phyloP scores from a whole-genome alignment of 2,888 invertebrate genomes.

The Leuctra nigra region DNA sequence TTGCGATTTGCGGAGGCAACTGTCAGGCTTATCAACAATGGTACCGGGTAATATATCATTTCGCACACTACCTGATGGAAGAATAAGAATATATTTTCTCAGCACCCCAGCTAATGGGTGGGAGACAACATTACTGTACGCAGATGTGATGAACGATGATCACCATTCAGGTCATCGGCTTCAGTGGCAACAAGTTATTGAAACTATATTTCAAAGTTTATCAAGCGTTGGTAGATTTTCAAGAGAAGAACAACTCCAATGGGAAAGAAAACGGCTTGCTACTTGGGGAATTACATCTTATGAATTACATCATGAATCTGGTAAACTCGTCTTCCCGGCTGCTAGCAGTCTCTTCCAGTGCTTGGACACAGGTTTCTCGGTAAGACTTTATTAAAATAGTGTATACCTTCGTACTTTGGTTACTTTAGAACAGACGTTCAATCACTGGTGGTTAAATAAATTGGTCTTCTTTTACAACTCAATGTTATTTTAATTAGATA shows the following conservation, averaged over 20 bases:
- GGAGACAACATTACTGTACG: conserved; percentile 83
- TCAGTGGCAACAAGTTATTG: conserved; percentile 71
- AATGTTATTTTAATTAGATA: no score
- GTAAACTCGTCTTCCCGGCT: conserved; percentile 86
- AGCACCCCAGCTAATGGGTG: conserved; percentile 81
- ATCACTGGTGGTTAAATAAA: no score
- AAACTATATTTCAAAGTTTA: conserved; percentile 62
- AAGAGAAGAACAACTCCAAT: conserved; percentile 81
- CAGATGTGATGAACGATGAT: conserved; percentile 52
- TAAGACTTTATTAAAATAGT: conserved; percentile 41
- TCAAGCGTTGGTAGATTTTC: conserved; percentile 57
- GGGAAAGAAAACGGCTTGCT: conserved; percentile 86
- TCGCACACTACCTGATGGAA: conserved; percentile 67
- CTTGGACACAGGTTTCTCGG: conserved; percentile 62
- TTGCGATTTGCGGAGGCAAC: conserved; percentile 68
- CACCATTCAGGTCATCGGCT: conserved; percentile 22
- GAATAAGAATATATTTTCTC: conserved; percentile 82
- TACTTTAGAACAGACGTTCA: not conserved
- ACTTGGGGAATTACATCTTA: conserved; percentile 94
- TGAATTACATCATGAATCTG: conserved; percentile 73
- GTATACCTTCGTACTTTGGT: not conserved
- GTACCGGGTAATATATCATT: conserved; percentile 79
- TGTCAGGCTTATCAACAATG: conserved; percentile 72
- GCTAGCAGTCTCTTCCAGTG: conserved; percentile 84
- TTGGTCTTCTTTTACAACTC: no score